These are phyloP conservation scores for Tuberolachnus salignus DNA, from an alignment of 2,888 invertebrate genomes.

Conservation along the genomic window DNA sequence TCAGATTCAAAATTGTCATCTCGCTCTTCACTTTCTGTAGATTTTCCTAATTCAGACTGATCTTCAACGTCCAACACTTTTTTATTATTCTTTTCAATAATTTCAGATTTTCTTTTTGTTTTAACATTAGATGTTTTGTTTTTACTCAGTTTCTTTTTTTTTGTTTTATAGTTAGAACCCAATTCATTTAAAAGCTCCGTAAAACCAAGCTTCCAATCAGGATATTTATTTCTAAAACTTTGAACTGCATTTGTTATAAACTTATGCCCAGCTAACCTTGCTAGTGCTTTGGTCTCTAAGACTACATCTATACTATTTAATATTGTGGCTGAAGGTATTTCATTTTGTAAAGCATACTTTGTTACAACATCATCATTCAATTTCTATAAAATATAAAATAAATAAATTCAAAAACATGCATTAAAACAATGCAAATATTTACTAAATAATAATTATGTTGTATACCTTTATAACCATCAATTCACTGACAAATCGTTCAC, in stretches of 20 bases:
- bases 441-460: background rate
- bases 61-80: background rate
- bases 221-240: slow-evolving; percentile 57
- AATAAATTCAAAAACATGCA: background rate
- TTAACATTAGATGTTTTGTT: slow-evolving; percentile 38
- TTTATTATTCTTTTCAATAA: slow-evolving; percentile 27
- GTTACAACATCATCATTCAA: slow-evolving; percentile 59
- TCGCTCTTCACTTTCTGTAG: background rate
- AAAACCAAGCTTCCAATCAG: slow-evolving; percentile 57
- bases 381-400: slow-evolving; percentile 58
- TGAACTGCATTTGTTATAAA: slow-evolving; percentile 57
- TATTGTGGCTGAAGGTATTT: slow-evolving; percentile 57
- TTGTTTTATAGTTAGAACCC: slow-evolving; percentile 56
- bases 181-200: slow-evolving; percentile 54
- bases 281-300: slow-evolving; percentile 57
- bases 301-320: slow-evolving; percentile 58
- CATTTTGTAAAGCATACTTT: slow-evolving; percentile 59
- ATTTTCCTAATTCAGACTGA: background rate
- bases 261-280: slow-evolving; percentile 57
- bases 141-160: slow-evolving; percentile 44
- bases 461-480: slow-evolving; percentile 58
- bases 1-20: background rate
- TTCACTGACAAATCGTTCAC: slow-evolving; percentile 59
- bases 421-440: background rate
- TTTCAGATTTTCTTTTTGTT: slow-evolving; percentile 39